These are phyloP conservation scores for Tipula helvola DNA, from an alignment of 2,888 invertebrate genomes.

Conservation along the genomic window DNA sequence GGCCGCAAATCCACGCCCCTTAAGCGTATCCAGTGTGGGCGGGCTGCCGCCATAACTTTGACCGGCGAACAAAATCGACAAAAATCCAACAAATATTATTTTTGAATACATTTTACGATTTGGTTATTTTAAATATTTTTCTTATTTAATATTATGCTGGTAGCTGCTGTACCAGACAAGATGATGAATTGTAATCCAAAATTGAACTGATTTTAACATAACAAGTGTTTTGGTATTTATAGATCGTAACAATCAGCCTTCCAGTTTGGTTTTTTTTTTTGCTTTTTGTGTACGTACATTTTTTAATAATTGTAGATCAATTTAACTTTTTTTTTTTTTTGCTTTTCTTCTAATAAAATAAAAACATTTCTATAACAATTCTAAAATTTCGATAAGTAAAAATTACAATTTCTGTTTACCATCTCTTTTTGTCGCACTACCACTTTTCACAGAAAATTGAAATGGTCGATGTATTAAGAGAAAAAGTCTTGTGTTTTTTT, in stretches of 20 bases:
- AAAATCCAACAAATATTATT: background rate
- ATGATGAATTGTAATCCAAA: background rate
- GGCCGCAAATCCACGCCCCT: conserved; percentile 28
- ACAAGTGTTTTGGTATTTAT: background rate
- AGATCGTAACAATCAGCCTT: background rate
- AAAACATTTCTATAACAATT: background rate
- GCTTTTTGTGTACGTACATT: background rate
- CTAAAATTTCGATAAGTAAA: background rate
- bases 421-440: background rate
- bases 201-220: background rate
- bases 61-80: background rate
- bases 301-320: background rate
- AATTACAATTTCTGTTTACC: background rate
- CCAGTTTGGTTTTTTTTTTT: background rate
- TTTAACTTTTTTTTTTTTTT: background rate
- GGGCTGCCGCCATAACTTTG: background rate
- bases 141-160: background rate
- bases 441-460: background rate
- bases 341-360: background rate
- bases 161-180: background rate
- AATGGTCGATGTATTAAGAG: background rate
- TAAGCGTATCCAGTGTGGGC: background rate
- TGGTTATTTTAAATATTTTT: background rate
- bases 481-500: background rate
- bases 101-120: background rate